Conservation (phyloP, 1,140 invertebrate genomes). For the Trachymyrmex septentrionalis region DNA sequence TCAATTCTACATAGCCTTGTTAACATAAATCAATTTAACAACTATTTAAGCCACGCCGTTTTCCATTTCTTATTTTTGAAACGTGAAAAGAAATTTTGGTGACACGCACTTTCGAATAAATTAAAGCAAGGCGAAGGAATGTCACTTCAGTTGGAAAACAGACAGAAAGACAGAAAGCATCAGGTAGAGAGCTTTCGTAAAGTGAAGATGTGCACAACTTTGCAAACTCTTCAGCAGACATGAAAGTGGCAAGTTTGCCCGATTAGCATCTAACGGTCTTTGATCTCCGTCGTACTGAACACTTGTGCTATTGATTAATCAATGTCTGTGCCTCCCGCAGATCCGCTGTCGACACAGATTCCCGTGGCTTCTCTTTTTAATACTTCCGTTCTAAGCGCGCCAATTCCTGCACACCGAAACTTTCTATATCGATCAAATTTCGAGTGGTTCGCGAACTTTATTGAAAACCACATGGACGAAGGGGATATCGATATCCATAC, state of each 20-base stretch:
- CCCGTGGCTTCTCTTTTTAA: neutral
- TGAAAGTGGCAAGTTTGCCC: slow-evolving; percentile 56
- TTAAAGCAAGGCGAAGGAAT: slow-evolving; percentile 14
- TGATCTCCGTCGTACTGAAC: slow-evolving; percentile 28
- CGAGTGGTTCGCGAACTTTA: slow-evolving; percentile 31
- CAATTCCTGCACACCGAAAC: neutral
- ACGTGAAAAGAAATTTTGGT: neutral
- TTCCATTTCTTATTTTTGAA: neutral
- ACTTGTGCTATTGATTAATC: slow-evolving; percentile 56
- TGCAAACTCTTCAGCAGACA: slow-evolving; percentile 5
- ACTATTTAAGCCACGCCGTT: too few species aligned
- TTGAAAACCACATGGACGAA: neutral
- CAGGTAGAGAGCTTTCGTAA: neutral
- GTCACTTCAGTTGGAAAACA: neutral
- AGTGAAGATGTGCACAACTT: neutral
- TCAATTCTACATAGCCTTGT: too few species aligned
- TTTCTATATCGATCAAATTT: slow-evolving; percentile 57
- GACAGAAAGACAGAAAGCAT: neutral
- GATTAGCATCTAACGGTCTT: slow-evolving; percentile 43
- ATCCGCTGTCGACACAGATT: slow-evolving; percentile 30
- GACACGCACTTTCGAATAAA: neutral
- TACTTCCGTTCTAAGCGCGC: neutral
- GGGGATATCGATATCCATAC: slow-evolving; percentile 17
- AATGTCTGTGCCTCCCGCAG: slow-evolving; percentile 10
- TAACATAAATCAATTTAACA: too few species aligned